Percentiles rank a stretch among this genome's conserved stretches.
Conservation (phyloP, 2,888 invertebrate genomes). For the Branchellion lobata region DNA sequence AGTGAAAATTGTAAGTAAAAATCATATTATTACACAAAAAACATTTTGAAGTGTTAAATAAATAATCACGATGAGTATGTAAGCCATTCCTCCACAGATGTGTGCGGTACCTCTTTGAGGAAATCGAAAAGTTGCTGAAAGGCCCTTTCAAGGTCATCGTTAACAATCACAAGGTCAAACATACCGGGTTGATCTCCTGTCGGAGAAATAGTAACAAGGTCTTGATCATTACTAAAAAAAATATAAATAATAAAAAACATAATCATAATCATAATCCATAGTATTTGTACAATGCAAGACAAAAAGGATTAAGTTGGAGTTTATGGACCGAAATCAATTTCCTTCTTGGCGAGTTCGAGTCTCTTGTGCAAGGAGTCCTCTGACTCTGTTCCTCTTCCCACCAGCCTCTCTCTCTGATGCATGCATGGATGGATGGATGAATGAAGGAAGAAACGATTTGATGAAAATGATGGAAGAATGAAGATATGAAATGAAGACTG, state of each 20-base stretch:
- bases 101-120: conserved; percentile 55
- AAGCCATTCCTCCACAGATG: too few relatives aligned
- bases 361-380: conserved; percentile 80
- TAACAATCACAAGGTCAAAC: conserved; percentile 60
- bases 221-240: background rate
- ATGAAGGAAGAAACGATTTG: background rate
- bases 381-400: conserved; percentile 82
- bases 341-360: conserved; percentile 74
- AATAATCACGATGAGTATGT: too few relatives aligned
- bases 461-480: background rate
- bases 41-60: too few relatives aligned
- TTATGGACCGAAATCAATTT: conserved; percentile 82
- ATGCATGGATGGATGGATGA: conserved; percentile 46
- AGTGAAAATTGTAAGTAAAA: too few relatives aligned
- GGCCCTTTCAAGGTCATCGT: conserved; percentile 59
- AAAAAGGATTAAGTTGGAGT: too few relatives aligned
- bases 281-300: background rate
- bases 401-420: conserved; percentile 63
- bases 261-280: background rate
- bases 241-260: background rate
- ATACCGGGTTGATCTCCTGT: conserved; percentile 55
- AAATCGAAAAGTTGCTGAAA: conserved; percentile 57
- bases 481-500: background rate
- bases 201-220: conserved; percentile 23
- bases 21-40: too few relatives aligned